Evolutionary conservation across 2,888 invertebrate genomes (phyloP).

Genomic region (Euspilapteryx auroguttella): DNA sequence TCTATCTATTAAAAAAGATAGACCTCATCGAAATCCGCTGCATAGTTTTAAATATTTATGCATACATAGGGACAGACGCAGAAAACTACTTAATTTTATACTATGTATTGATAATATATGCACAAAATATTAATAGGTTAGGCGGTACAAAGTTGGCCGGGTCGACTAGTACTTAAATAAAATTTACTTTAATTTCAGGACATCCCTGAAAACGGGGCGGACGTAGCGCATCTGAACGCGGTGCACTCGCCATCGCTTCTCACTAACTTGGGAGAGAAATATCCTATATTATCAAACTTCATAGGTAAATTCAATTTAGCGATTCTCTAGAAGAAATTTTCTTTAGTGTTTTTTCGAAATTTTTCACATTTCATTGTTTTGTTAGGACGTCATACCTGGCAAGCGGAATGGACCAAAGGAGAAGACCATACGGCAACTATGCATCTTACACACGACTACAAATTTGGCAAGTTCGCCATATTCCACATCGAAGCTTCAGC

Average conservation of each 20-base stretch:
- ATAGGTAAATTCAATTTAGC: conserved; percentile 29
- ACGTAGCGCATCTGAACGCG: conserved; percentile 76
- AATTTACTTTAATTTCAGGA: conserved; percentile 62
- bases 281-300: conserved; percentile 21
- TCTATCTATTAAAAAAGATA: no score
- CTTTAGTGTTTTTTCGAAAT: neutral
- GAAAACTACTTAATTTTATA: no score
- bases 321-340: no score
- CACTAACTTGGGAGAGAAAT: conserved; percentile 21
- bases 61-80: no score
- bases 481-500: conserved; percentile 65
- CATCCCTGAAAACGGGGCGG: conserved; percentile 89
- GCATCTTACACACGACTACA: conserved; percentile 64
- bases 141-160: neutral
- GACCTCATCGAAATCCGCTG: no score
- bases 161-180: no score
- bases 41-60: no score
- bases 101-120: no score
- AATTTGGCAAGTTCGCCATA: conserved; percentile 59
- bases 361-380: neutral
- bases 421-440: conserved; percentile 67
- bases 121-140: no score
- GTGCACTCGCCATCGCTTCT: conserved; percentile 71
- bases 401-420: conserved; percentile 59
- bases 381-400: conserved; percentile 61